Conservation (phyloP, 2,888 invertebrate genomes). For the Diaprepes abbreviatus region DNA sequence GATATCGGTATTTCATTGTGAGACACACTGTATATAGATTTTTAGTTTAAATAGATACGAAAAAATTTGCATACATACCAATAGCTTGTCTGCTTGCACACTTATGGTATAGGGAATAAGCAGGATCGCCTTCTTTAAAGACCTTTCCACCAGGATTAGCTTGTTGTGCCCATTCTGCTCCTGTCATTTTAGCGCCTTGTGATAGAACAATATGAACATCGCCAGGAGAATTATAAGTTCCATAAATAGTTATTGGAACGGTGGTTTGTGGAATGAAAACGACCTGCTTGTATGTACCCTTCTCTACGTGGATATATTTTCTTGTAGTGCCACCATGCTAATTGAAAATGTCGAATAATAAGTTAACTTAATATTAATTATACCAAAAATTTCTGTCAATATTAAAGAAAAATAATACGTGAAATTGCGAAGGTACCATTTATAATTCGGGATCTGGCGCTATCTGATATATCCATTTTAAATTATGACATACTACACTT, state of each 20-base stretch:
- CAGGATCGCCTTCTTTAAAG: slow-evolving; percentile 37
- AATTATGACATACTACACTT: too few relatives aligned
- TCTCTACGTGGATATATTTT: slow-evolving; percentile 33
- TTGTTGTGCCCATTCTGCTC: slow-evolving; percentile 25
- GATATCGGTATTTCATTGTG: too few relatives aligned
- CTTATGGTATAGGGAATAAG: slow-evolving; percentile 28
- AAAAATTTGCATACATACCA: slow-evolving; percentile 30
- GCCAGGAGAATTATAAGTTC: slow-evolving; percentile 13
- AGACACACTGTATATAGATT: too few relatives aligned
- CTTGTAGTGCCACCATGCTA: slow-evolving; percentile 37
- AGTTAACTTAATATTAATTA: too few relatives aligned
- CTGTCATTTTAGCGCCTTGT: slow-evolving; percentile 22
- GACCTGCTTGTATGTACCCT: slow-evolving; percentile 28
- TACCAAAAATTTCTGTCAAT: too few relatives aligned
- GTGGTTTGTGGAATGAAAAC: slow-evolving; percentile 32
- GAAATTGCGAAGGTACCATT: too few relatives aligned
- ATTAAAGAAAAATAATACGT: too few relatives aligned
- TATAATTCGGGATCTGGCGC: too few relatives aligned
- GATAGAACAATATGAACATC: slow-evolving; percentile 28
- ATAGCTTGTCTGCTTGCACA: slow-evolving; percentile 19
- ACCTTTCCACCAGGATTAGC: slow-evolving; percentile 26
- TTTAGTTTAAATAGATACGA: too few relatives aligned
- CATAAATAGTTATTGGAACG: slow-evolving; percentile 39
- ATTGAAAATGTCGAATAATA: too few relatives aligned
- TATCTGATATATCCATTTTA: too few relatives aligned